Evolutionary conservation across 2,797 vertebrate species (phyloP), one percentile per base, ranked within the genome.

Genomic region (Falco biarmicus): DNA sequence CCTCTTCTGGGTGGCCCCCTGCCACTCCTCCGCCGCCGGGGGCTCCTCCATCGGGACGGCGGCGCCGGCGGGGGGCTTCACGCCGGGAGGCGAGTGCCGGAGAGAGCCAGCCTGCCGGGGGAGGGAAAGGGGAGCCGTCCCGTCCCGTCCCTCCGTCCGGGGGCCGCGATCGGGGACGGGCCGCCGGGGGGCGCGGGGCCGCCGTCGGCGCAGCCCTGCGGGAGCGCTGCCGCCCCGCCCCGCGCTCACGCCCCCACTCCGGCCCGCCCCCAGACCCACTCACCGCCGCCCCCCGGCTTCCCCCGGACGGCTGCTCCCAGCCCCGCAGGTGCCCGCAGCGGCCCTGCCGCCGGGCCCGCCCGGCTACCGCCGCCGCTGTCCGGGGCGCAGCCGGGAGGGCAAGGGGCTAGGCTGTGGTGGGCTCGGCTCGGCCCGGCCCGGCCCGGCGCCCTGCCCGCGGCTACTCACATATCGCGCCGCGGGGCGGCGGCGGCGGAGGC

Each of bases 1-100:
- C 96, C 98, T 98, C 97, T 97, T 98, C 89, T 98, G 94, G 37
- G 95, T 98, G 76, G 98, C 98, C 93, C 97, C 96, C 92, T 96
- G 98, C 98, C 98, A 98, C 94, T 97, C 97, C 96, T 97, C 96
- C 84, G 97, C 96, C 95, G 97, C 89, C 95, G 97, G 81, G 74
- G 96, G 87, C 83, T 98, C 96, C 92, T 98, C 98, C 98, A 98
- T 98, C 63, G 76, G 78, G 71, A 56, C 87, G 43, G 61, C 84
- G 76, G 66, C 59, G 50, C 63, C 84, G 87, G 71, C 71, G 41
- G 76, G 39, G 75, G 22, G 9, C 76, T 75, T 95, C 83, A 87
- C 78, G 10, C 82, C 82, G 60, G 73, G 54, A 15, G 51, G 34
- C n/a, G 51, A 60, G 76, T 20, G 86, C 86, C 59, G 82, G 9